Evolutionary conservation across 2,113 vertebrate genomes (phyloP).

Genomic region (Centropus bengalensis): DNA sequence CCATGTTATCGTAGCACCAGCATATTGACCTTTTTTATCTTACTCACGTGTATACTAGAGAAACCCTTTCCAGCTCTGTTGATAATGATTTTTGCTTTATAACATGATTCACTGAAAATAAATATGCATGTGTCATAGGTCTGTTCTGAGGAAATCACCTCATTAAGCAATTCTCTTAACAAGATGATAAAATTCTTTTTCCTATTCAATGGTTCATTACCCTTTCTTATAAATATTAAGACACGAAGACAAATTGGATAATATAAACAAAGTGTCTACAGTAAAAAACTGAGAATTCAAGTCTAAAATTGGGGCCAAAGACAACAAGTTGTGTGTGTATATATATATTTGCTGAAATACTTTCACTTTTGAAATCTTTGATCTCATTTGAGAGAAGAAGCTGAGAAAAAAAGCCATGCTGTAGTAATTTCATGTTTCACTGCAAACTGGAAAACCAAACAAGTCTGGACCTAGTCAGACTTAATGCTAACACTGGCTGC

Average conservation of each 20-base stretch:
- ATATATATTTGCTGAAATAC: neutral
- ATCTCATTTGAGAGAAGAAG: neutral
- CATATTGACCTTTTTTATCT: neutral
- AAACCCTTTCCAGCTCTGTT: neutral
- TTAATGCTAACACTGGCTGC: neutral
- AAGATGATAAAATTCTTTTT: neutral
- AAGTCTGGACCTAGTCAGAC: neutral
- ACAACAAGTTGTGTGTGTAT: neutral
- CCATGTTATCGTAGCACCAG: neutral
- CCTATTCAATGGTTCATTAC: neutral
- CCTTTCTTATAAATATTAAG: neutral
- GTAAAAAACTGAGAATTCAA: neutral
- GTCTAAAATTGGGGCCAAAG: neutral
- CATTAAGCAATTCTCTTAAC: neutral
- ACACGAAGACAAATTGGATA: neutral
- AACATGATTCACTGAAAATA: constrained; percentile 22
- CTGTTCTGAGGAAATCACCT: constrained; percentile 3
- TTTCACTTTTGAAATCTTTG: neutral
- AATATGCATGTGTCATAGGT: constrained; percentile 11
- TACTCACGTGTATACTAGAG: neutral
- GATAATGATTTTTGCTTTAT: neutral
- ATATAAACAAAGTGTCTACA: neutral
- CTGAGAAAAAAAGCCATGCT: neutral
- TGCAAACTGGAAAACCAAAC: neutral
- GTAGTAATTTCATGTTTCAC: neutral